Conservation (phyloP, 2,888 invertebrate genomes). For the Drosophila subsilvestris region DNA sequence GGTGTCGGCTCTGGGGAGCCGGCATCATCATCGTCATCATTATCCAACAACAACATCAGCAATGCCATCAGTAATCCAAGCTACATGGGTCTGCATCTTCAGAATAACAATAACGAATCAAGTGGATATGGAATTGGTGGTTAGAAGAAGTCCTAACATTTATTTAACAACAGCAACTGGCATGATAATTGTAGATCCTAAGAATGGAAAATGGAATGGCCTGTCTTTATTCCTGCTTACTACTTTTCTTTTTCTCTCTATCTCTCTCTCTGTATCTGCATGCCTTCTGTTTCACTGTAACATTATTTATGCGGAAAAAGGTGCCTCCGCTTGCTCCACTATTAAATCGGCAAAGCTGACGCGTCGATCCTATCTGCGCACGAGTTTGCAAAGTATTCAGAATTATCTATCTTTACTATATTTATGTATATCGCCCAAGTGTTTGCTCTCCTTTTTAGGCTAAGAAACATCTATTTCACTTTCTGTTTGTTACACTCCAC, state of each 20-base stretch:
- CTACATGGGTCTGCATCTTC: slow-evolving; percentile 82
- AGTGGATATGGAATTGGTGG: slow-evolving; percentile 78
- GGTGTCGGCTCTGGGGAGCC: slow-evolving; percentile 65
- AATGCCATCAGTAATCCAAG: slow-evolving; percentile 84
- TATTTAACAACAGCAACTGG: slow-evolving; percentile 28
- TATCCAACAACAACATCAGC: slow-evolving; percentile 77
- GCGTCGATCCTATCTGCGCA: slow-evolving; percentile 82
- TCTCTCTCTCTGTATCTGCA: slow-evolving; percentile 53
- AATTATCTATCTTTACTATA: slow-evolving; percentile 4
- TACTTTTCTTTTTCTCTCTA: slow-evolving; percentile 21
- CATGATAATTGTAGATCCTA: slow-evolving; percentile 23
- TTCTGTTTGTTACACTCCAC: slow-evolving; percentile 44
- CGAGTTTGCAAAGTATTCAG: slow-evolving; percentile 82
- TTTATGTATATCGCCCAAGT: not conserved
- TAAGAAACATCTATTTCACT: slow-evolving; percentile 22
- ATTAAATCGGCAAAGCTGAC: slow-evolving; percentile 78
- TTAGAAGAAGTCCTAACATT: slow-evolving; percentile 66
- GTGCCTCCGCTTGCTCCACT: slow-evolving; percentile 48
- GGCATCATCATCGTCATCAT: not conserved
- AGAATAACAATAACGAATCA: slow-evolving; percentile 80
- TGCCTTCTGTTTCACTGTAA: slow-evolving; percentile 48
- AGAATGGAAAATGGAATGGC: slow-evolving; percentile 29
- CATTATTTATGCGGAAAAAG: slow-evolving; percentile 35
- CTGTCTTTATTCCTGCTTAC: slow-evolving; percentile 20
- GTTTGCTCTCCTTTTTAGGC: not conserved